These are phyloP conservation scores for Oasisia sp. DNA, from an alignment of 2,888 invertebrate species.

Conservation along the genomic window DNA sequence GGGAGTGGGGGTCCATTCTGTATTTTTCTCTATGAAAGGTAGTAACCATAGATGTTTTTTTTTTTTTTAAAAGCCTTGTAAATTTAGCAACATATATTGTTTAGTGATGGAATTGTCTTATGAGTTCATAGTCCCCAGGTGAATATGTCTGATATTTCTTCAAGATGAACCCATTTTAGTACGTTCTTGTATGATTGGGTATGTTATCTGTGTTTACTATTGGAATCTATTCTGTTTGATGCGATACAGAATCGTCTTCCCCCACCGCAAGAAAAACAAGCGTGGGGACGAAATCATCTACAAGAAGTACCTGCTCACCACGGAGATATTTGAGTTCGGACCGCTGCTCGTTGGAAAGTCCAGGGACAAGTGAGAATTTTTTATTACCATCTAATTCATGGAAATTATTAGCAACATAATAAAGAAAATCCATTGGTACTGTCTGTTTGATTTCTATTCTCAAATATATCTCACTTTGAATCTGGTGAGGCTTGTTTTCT, in stretches of 20 bases:
- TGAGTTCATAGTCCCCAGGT: too few species aligned
- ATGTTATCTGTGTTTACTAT: background rate
- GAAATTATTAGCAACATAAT: background rate
- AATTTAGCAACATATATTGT: too few species aligned
- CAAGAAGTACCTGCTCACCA: constrained; percentile 63
- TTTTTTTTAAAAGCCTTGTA: too few species aligned
- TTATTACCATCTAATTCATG: background rate
- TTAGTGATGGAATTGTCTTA: too few species aligned
- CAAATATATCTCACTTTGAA: background rate
- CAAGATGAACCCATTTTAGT: background rate
- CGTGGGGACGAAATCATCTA: constrained; percentile 62
- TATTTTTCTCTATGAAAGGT: too few species aligned
- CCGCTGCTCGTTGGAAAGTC: constrained; percentile 65
- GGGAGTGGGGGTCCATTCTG: too few species aligned
- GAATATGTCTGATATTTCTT: background rate
- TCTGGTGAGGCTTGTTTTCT: background rate
- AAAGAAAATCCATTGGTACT: background rate
- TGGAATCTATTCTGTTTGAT: background rate
- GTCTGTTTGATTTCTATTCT: background rate
- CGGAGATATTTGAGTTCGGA: constrained; percentile 65
- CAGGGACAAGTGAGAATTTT: constrained; percentile 58
- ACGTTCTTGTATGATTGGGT: background rate
- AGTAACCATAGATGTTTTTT: too few species aligned
- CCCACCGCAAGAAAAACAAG: constrained; percentile 62
- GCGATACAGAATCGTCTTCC: constrained; percentile 62